A percentile compares a stretch with the other conserved stretches of the same genome.
Evolutionary conservation across 35 echinoderm and acorn worm species (phyloP).

Genomic region (Anneissia japonica): DNA sequence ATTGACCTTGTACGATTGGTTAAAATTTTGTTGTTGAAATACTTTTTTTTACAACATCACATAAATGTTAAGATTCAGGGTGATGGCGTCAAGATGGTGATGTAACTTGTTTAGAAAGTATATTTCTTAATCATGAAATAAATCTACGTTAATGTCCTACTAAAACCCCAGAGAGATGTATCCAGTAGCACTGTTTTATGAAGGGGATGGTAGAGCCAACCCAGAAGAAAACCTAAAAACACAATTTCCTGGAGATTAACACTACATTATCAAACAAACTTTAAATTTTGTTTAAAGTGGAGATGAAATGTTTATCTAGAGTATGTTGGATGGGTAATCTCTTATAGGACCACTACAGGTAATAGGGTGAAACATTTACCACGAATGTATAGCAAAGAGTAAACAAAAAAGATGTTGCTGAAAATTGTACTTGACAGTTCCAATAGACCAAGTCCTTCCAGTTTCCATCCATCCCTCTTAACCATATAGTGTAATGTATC

Average conservation of each 20-base stretch:
- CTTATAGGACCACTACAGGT: too few species aligned
- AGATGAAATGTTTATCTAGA: conserved; percentile 36
- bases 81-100: too few species aligned
- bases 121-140: too few species aligned
- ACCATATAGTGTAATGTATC: neutral
- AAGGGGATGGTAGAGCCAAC: too few species aligned
- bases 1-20: too few species aligned
- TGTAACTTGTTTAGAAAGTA: too few species aligned
- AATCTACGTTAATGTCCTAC: too few species aligned
- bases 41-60: too few species aligned
- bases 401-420: neutral
- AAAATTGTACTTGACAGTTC: neutral
- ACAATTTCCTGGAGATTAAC: neutral
- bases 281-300: conserved; percentile 9
- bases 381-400: neutral
- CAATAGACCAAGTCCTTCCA: neutral
- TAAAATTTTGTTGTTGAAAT: too few species aligned
- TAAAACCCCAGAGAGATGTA: too few species aligned
- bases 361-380: neutral
- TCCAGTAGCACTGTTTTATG: too few species aligned
- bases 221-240: conserved; percentile 26
- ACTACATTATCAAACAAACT: neutral
- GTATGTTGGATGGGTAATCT: conserved; percentile 23
- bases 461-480: neutral
- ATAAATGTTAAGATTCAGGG: too few species aligned